Base-by-base conservation (phyloP, 2,888 invertebrate species). In the Hypercompe scribonia region DNA sequence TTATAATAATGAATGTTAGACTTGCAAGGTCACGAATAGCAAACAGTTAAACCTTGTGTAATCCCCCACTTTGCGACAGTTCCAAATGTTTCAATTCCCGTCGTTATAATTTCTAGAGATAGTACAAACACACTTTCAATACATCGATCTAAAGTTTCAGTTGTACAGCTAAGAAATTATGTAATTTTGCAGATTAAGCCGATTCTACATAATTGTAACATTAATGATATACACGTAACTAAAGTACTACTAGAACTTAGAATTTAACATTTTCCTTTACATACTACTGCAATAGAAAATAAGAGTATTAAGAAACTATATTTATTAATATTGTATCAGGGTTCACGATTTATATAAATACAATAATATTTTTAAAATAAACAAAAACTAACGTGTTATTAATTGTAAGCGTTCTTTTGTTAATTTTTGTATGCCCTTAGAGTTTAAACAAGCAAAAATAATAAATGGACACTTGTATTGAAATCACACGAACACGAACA, bases 1-100 rank as follows among this genome's bases (percentile, higher is more conserved):
- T 87, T 86, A 86, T 82, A 88, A 87, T 90, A 90, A 90, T 89
- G 84, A 89, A 84, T 74, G 71, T 76, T 81, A 80, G 72, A 76
- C 82, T 87, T 91, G 91, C 86, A 89, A 90, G 88, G 89, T 88
- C 90, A 91, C 91, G 91, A 80, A 79, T 78, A 73, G 83, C 90
- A 90, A 90, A 92, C 91, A 90, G 86, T 75, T 81, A 87, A 80
- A 87, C 86, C 86, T 84, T 81, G 72, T 84, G 84, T 89, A 89
- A 90, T 90, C 88, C 86, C 42, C 81, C 78, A 77, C 84, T 86
- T 84, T 81, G 84, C 84, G 83, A 85, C 86, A 85, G 85, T 87
- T 88, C 87, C 84, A 81, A 88, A 86, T 84, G 82, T 84, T 85
- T 84, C 85, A 81, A 85, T 86, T 83, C 77, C 69, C 78, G 79